Evolutionary conservation across 2,113 vertebrate species (phyloP).

Genomic region (Myotis yumanensis): DNA sequence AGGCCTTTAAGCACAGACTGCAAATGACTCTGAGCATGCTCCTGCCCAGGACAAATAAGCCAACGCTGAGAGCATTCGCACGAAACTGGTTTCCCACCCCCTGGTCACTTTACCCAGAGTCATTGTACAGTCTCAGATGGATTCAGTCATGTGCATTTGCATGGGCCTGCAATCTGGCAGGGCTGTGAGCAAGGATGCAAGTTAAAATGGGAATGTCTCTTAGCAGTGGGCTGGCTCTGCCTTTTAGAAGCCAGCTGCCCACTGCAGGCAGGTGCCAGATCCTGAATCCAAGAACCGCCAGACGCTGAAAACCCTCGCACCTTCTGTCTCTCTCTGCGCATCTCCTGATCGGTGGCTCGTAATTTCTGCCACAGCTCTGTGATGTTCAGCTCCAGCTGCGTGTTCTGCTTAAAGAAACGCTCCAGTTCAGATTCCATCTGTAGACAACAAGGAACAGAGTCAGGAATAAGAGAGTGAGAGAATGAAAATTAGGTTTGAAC

Average conservation of each 20-base stretch:
- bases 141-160: neutral
- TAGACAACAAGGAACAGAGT: slow-evolving; percentile 53
- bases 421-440: slow-evolving; percentile 92
- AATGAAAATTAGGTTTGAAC: neutral
- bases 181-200: neutral
- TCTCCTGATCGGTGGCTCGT: slow-evolving; percentile 85
- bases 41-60: neutral
- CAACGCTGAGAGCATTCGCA: neutral
- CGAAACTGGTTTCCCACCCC: neutral
- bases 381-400: slow-evolving; percentile 88
- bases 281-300: neutral
- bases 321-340: slow-evolving; percentile 88
- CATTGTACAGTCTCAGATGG: neutral
- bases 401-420: slow-evolving; percentile 86
- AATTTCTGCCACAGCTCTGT: slow-evolving; percentile 89
- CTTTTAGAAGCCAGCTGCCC: slow-evolving; percentile 56
- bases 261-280: neutral
- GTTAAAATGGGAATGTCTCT: slow-evolving; percentile 52
- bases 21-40: neutral
- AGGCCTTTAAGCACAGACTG: neutral
- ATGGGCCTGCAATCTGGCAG: slow-evolving; percentile 16
- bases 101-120: neutral
- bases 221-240: slow-evolving; percentile 12
- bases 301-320: slow-evolving; percentile 77
- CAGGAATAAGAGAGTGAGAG: neutral